Evolutionary conservation across 2,888 invertebrate species (phyloP).

Genomic region (Ophion ellenae): DNA sequence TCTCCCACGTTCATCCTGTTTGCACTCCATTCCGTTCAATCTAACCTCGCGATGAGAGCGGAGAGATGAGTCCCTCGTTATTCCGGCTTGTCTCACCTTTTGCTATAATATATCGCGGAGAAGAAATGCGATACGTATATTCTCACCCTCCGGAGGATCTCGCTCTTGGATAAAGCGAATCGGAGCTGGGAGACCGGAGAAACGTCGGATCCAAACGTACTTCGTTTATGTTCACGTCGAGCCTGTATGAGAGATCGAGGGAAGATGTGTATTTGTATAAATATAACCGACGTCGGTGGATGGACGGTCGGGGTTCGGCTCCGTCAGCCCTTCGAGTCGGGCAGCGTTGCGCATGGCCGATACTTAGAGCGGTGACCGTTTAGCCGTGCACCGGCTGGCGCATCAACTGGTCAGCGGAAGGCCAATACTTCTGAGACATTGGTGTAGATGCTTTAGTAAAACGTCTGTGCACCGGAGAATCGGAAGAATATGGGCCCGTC

Average conservation of each 20-base stretch:
- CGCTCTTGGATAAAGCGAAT: slow-evolving; percentile 19
- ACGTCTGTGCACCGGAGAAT: no score
- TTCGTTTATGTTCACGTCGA: slow-evolving; percentile 1
- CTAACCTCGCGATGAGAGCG: slow-evolving; percentile 38
- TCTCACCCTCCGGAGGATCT: slow-evolving; percentile 10
- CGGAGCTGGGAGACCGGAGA: slow-evolving; percentile 16
- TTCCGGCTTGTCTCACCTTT: slow-evolving; percentile 31
- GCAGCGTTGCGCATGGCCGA: no score
- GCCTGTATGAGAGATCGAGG: slow-evolving; percentile 23
- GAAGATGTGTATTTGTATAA: background rate
- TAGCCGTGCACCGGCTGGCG: no score
- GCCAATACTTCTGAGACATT: no score
- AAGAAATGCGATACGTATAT: slow-evolving; percentile 17
- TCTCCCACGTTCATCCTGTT: slow-evolving; percentile 47
- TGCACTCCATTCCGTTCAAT: slow-evolving; percentile 57
- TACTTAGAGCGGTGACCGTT: no score
- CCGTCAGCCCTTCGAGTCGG: no score
- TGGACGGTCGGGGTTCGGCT: no score
- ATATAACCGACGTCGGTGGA: no score
- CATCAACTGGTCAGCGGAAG: no score
- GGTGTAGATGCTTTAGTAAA: no score
- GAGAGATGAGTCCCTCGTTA: slow-evolving; percentile 28
- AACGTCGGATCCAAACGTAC: slow-evolving; percentile 10
- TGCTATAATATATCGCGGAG: background rate
- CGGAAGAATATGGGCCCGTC: no score